phyloP scores from a whole-genome alignment of 2,113 vertebrate genomes.

The Antennarius striatus region DNA sequence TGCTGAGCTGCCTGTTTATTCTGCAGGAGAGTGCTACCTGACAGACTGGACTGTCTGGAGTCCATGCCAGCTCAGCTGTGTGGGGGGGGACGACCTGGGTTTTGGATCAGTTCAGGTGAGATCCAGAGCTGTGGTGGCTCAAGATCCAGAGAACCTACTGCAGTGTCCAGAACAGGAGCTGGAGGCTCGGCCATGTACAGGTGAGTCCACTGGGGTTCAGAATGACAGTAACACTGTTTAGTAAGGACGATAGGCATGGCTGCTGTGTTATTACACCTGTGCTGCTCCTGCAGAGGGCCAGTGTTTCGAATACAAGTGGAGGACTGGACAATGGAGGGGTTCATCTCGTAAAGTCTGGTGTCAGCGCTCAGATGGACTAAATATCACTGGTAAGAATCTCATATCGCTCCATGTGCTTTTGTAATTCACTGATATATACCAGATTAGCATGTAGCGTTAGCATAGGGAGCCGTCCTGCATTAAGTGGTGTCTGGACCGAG shows the following conservation, averaged over 20 bases:
- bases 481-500: too few species aligned
- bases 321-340: conserved; percentile 87
- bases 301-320: conserved; percentile 95
- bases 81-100: conserved; percentile 89
- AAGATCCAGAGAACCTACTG: conserved; percentile 92
- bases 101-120: conserved; percentile 93
- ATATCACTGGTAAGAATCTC: conserved; percentile 88
- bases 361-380: conserved; percentile 93
- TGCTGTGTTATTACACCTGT: not conserved
- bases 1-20: not conserved
- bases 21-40: conserved; percentile 94
- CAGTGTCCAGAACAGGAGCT: conserved; percentile 92
- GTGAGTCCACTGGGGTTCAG: conserved; percentile 69
- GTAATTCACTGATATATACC: too few species aligned
- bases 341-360: conserved; percentile 94
- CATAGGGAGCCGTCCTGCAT: too few species aligned
- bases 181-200: conserved; percentile 89
- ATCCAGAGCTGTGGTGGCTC: conserved; percentile 89
- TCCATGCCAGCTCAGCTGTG: conserved; percentile 90
- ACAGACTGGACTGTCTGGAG: conserved; percentile 96
- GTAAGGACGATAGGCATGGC: too few species aligned
- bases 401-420: not conserved
- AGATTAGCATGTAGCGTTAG: too few species aligned
- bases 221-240: not conserved
- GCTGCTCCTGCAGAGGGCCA: conserved; percentile 82